Evolutionary conservation across 1,140 invertebrate species (phyloP), one percentile per base, ranked within the genome.

Genomic region (Meloidogyne hapla): DNA sequence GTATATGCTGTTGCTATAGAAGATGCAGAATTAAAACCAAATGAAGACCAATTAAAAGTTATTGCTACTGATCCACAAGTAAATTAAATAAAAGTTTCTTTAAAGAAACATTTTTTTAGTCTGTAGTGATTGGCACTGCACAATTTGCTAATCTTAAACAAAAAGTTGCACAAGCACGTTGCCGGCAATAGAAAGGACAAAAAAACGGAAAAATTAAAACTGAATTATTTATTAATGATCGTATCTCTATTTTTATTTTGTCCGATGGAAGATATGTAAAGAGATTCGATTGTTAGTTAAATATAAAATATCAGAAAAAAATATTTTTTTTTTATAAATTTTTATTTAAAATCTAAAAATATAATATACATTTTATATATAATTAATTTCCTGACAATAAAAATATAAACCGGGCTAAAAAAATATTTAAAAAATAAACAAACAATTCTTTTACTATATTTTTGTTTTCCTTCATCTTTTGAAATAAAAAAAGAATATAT

Each of bases 61-160:
- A 80, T 78, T 28, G 78, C 77, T 13, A 69, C 10, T 18, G 77
- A 78, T 65, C n/a, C 77, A 12, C 38, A 78, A 78, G 77, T 78
- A 25, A 26, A 23, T 45, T 13, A 63, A 23, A 18, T n/a, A 21
- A 38, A 38, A 18, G 8, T n/a, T 48, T 48, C n/a, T 56, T n/a
- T n/a, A 45, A 2, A 42, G 13, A 42, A 45, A 15, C 18, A 8
- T 67, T 8, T 21, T 42, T 67, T 21, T 21, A 73, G 70, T 73
- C 70, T n/a, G 70, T 73, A n/a, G 13, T 73, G 1, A 25, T 73
- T 13, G 70, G 42, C 9, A 38, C 21, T 21, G 23, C 70, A 38
- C 70, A 73, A 62, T 73, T 73, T 40, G 2, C 25, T 25, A 26
- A 26, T 38, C 61, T 74, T 23, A 74, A 74, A 42, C 72, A 74